A percentile compares a stretch with the other conserved stretches of the same genome.
phyloP scores from a whole-genome alignment of 1,140 invertebrate species.

The Drosophila mojavensis region DNA sequence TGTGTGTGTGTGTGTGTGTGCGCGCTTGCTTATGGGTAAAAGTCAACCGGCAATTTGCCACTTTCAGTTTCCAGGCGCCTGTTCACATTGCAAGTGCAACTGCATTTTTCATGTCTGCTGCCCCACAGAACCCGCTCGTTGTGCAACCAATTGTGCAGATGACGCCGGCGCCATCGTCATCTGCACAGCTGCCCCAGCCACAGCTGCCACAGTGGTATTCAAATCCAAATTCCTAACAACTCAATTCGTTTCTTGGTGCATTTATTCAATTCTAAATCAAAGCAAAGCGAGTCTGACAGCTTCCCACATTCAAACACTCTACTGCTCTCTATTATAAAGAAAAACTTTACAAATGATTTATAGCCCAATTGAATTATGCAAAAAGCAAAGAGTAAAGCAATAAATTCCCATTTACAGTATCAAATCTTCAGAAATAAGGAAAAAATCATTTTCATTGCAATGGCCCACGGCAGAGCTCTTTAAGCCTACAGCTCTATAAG shows the following conservation, averaged over 20 bases:
- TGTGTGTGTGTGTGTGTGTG: background rate
- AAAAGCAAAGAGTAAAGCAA: too few relatives aligned
- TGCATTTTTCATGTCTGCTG: constrained; percentile 22
- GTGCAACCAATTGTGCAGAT: constrained; percentile 41
- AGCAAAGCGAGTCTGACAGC: too few relatives aligned
- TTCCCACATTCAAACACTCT: too few relatives aligned
- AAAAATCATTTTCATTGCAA: too few relatives aligned
- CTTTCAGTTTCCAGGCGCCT: constrained; percentile 62
- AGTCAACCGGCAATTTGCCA: constrained; percentile 56
- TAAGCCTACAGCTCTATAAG: too few relatives aligned
- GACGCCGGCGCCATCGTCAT: constrained; percentile 4
- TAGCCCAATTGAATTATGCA: too few relatives aligned
- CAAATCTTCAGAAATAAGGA: too few relatives aligned
- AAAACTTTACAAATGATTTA: too few relatives aligned
- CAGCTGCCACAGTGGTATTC: constrained; percentile 30
- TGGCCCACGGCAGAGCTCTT: too few relatives aligned
- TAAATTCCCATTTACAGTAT: too few relatives aligned
- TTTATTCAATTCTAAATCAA: too few relatives aligned
- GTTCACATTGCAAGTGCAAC: constrained; percentile 77
- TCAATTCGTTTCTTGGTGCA: background rate
- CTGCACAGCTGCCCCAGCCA: constrained; percentile 6
- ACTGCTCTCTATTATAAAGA: too few relatives aligned
- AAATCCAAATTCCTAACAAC: background rate
- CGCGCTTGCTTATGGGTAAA: constrained; percentile 55
- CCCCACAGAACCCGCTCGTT: constrained; percentile 37